Conservation (phyloP, 2,797 vertebrate genomes). For the Garrulus glandarius region DNA sequence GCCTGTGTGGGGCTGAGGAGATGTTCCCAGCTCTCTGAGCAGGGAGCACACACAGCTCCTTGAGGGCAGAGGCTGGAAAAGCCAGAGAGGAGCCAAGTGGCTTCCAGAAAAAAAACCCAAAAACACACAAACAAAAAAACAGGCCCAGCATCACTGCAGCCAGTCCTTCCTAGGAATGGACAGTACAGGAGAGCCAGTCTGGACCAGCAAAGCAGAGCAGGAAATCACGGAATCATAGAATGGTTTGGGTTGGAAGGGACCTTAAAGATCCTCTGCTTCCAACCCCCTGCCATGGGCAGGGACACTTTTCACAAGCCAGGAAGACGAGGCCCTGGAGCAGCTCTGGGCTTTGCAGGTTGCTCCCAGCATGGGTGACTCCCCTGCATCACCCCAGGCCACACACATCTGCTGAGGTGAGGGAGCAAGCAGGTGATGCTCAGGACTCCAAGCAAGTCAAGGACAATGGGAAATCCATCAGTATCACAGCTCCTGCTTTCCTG, state of each 20-base stretch:
- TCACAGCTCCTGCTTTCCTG: not conserved
- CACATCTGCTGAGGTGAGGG: not conserved
- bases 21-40: not conserved
- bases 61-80: not conserved
- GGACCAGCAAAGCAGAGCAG: not conserved
- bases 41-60: not conserved
- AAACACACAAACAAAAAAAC: not conserved
- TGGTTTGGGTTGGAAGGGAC: not conserved
- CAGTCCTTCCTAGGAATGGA: fast-evolving
- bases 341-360: not conserved
- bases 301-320: not conserved
- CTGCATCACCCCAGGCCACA: not conserved
- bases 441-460: not conserved
- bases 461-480: not conserved
- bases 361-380: not conserved
- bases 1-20: not conserved
- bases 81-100: not conserved
- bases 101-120: not conserved
- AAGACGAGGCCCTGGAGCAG: not conserved
- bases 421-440: not conserved
- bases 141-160: not conserved
- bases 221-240: not conserved
- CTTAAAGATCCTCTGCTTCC: not conserved
- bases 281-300: not conserved
- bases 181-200: not conserved